Evolutionary conservation across 53 echinoderm and acorn worm species (phyloP), one percentile per base, ranked within the genome.

Genomic region (Paracentrotus lividus): DNA sequence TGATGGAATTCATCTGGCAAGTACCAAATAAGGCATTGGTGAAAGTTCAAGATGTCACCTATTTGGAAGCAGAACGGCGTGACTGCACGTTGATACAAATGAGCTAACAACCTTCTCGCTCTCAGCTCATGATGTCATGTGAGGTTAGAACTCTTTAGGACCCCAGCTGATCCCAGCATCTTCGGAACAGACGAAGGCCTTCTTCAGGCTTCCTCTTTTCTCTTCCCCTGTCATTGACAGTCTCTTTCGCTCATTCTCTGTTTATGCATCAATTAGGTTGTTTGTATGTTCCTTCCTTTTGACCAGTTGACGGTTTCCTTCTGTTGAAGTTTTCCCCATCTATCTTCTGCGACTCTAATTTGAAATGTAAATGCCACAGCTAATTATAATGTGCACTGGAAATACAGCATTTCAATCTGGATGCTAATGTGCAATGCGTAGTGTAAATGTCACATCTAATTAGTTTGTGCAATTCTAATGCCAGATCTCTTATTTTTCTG

Each of bases 11-110:
- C 45, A 44, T 81, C 45, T 24, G 81, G 44, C 81, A 81, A n/a
- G 81, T 81, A 44, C 81, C 81, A 45, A 81, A 81, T 81, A 81
- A 81, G 81, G 81, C 27, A 81, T 81, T 47, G 47, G 10, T 72
- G 9, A 12, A 15, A 49, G 81, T 81, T 81, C 45, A 81, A 81
- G 81, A 81, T 81, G n/a, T n/a, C n/a, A n/a, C n/a, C n/a, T n/a
- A n/a, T n/a, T n/a, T n/a, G n/a, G n/a, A n/a, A n/a, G n/a, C n/a
- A n/a, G n/a, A n/a, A n/a, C n/a, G n/a, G n/a, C n/a, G n/a, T n/a
- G n/a, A n/a, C n/a, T n/a, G n/a, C n/a, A n/a, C n/a, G n/a, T n/a
- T n/a, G n/a, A n/a, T n/a, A n/a, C n/a, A n/a, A n/a, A n/a, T n/a
- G n/a, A n/a, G n/a, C n/a, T n/a, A n/a, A n/a, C n/a, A n/a, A n/a